Evolutionary conservation across 2,113 vertebrate genomes (phyloP), one percentile per base, ranked within the genome.

Genomic region (Sphaerodactylus townsendi): DNA sequence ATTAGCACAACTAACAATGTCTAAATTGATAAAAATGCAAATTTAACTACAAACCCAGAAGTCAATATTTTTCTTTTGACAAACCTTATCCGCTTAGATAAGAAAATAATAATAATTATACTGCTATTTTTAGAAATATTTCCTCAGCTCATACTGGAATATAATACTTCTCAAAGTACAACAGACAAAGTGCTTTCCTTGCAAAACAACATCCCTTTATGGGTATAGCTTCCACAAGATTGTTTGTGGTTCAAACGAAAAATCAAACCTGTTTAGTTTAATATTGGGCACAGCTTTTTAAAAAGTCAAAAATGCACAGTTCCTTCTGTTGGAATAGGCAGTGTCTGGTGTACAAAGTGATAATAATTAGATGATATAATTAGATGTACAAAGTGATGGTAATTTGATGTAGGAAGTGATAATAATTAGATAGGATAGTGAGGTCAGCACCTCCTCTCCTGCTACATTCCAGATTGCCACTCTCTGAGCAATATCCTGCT

Each of bases 101-200:
- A 86, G 89, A 87, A 91, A 88, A 84, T 48, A 85, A 77, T 59
- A 92, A 92, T 91, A 93, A 95, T 95, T 96, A 90, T n/a, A 94
- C 93, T 93, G 95, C 93, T 93, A 90, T 92, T 94, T 95, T 93
- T 93, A 94, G 90, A 94, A 95, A 95, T 94, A 94, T 92, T 87
- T 92, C 85, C 82, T 92, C 94, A 94, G 92, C 92, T 93, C 92
- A 93, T 48, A 72, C 86, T 88, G 87, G 93, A 94, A 93, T 90
- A 92, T 91, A 93, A 93, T 94, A 92, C 93, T 93, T 90, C 92
- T 93, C 89, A 85, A 90, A 93, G n/a, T 91, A 85, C 69, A 90
- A 91, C 79, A 91, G 87, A 94, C 89, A 91, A 93, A 91, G 78
- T 87, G 91, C 94, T 92, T 90, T 95, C 91, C 84, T 91, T 93